These are phyloP conservation scores for Melanostoma mellinum DNA, from an alignment of 2,888 invertebrate species.

Conservation along the genomic window DNA sequence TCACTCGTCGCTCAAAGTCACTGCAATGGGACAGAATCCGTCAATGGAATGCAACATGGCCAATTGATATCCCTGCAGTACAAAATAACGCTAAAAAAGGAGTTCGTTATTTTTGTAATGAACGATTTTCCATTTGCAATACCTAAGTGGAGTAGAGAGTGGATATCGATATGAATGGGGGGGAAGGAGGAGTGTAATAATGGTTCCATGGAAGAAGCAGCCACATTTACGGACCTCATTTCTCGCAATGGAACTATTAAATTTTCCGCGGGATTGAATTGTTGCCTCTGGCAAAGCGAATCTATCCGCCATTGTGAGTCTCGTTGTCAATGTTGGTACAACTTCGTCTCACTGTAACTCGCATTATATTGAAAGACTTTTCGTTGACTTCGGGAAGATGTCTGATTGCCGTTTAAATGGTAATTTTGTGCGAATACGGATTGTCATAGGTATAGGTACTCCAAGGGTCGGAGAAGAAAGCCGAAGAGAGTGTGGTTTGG, in stretches of 20 bases:
- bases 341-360: not conserved
- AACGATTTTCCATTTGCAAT: conserved; percentile 66
- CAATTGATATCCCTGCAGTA: conserved; percentile 72
- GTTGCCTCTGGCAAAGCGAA: conserved; percentile 63
- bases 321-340: conserved; percentile 43
- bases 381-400: conserved; percentile 40
- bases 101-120: conserved; percentile 73
- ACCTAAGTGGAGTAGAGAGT: not conserved
- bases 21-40: conserved; percentile 72
- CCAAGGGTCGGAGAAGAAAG: conserved; percentile 12
- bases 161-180: not conserved
- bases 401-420: conserved; percentile 73
- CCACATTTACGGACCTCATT: conserved; percentile 68
- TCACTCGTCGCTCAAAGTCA: conserved; percentile 70
- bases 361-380: conserved; percentile 9
- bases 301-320: conserved; percentile 54
- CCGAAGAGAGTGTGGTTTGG: conserved; percentile 11
- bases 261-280: conserved; percentile 71
- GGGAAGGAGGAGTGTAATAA: not conserved
- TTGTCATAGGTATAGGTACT: conserved; percentile 37
- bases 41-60: conserved; percentile 70
- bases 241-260: conserved; percentile 70
- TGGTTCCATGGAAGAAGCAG: conserved; percentile 15
- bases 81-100: conserved; percentile 73
- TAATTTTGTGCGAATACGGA: conserved; percentile 70